Evolutionary conservation across 2,797 vertebrate genomes (phyloP), one percentile per base, ranked within the genome.

Genomic region (Notoglanidium macrostoma): DNA sequence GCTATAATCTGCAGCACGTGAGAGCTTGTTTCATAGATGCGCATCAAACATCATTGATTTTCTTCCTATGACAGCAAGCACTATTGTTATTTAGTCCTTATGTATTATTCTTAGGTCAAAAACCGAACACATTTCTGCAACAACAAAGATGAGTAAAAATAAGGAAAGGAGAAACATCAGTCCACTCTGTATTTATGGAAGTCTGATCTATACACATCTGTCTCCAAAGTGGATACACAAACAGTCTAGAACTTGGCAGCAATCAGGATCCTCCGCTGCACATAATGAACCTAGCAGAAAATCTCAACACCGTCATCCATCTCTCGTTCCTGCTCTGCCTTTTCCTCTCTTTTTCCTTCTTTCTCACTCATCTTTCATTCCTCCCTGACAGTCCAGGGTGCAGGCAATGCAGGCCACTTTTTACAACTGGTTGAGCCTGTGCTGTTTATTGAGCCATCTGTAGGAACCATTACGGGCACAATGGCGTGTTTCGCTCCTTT

Each of bases 381-480:
- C 54, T 87, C 17, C 82, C 79, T 91, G 90, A 92, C 90, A 89
- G 87, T 80, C 81, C 83, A 61, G 84, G 82, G 74, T 85, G 81
- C 83, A 40, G 83, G 85, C 86, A 91, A 84, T 5, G 23, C 87
- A 83, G 85, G 85, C 88, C 61, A 35, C 5, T 74, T 87, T 91
- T 91, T 87, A 88, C 46, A 79, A 82, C 86, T 82, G 86, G 49
- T 61, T 49, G 82, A 89, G 85, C 68, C 89, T 87, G 80, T 46
- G 83, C 61, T 65, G 83, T 91, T 90, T 91, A 90, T 90, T 87
- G 85, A 7, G 15, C 40, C 72, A 83, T 85, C 92, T 91, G 91
- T 88, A 90, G 81, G 85, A 91, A 44, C 88, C 87, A 91, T 90
- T 91, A 90, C 68, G 83, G 87, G 65, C n/a, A 63, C 32, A 0